Evolutionary conservation across 2,888 invertebrate genomes (phyloP).

Genomic region (Apamea monoglypha): DNA sequence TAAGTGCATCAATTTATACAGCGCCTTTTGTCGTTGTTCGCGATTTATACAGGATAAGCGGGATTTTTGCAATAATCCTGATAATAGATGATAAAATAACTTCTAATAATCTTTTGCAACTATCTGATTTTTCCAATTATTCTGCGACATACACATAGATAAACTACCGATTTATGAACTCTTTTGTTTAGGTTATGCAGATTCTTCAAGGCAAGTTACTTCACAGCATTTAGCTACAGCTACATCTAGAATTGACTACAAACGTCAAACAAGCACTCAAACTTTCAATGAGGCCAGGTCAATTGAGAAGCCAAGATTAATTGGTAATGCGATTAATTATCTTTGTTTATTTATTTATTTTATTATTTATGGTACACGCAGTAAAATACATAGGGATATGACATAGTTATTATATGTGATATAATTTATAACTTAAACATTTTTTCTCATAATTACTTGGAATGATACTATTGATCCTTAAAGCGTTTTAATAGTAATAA

Average conservation of each 20-base stretch:
- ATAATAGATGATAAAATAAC: background rate
- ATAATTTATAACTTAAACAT: background rate
- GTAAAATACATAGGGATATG: too few species aligned
- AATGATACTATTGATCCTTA: background rate
- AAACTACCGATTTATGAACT: background rate
- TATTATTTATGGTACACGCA: too few species aligned
- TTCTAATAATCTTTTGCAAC: background rate
- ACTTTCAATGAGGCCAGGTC: conserved; percentile 77
- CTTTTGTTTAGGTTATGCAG: conserved; percentile 78
- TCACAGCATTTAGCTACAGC: conserved; percentile 75
- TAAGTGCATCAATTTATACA: too few species aligned
- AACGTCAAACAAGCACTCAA: conserved; percentile 71
- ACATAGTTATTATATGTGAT: too few species aligned
- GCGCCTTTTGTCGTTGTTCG: background rate
- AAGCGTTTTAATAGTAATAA: background rate
- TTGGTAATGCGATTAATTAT: conserved; percentile 67
- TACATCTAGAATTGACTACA: conserved; percentile 60
- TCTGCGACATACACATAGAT: background rate
- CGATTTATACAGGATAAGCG: too few species aligned
- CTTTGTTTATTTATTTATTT: too few species aligned
- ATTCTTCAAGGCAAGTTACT: conserved; percentile 86
- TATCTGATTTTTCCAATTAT: background rate
- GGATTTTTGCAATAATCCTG: background rate
- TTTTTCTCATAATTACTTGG: background rate
- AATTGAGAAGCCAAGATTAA: conserved; percentile 71